Conservation (phyloP, 2,888 invertebrate genomes). For the Anorthoa munda region DNA sequence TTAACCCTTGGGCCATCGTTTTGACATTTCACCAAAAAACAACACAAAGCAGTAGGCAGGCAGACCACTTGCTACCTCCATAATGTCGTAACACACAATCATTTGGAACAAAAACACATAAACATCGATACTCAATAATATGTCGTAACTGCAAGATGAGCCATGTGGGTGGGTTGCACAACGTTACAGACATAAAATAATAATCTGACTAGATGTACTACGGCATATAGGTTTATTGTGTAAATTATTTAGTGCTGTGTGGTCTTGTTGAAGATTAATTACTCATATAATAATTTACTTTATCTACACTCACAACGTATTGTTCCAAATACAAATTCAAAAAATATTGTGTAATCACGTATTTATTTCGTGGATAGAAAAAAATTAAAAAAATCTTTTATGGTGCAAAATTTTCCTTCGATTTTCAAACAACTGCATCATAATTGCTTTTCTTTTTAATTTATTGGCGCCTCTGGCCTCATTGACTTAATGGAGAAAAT, state of each 20-base stretch:
- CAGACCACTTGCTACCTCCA: background rate
- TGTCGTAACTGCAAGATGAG: slow-evolving; percentile 39
- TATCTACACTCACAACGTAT: too few relatives aligned
- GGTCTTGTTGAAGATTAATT: background rate
- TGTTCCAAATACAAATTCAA: too few relatives aligned
- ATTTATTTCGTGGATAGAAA: too few relatives aligned
- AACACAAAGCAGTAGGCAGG: background rate
- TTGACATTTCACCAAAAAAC: background rate
- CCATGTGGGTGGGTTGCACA: slow-evolving; percentile 49
- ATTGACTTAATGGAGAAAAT: too few relatives aligned
- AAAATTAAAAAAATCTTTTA: too few relatives aligned
- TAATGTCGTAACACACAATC: background rate
- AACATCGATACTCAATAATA: slow-evolving; percentile 16
- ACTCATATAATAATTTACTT: too few relatives aligned
- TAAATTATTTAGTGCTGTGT: background rate
- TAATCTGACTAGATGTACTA: slow-evolving; percentile 5
- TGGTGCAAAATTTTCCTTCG: too few relatives aligned
- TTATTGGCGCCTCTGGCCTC: too few relatives aligned
- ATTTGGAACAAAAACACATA: slow-evolving; percentile 31
- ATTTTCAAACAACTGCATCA: too few relatives aligned
- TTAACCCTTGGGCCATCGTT: background rate
- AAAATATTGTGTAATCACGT: too few relatives aligned
- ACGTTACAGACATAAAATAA: slow-evolving; percentile 15
- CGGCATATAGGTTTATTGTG: slow-evolving; percentile 1
- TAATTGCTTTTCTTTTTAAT: too few relatives aligned